Evolutionary conservation across 2,888 invertebrate species (phyloP).

Genomic region (Cecidostiba fungosa): DNA sequence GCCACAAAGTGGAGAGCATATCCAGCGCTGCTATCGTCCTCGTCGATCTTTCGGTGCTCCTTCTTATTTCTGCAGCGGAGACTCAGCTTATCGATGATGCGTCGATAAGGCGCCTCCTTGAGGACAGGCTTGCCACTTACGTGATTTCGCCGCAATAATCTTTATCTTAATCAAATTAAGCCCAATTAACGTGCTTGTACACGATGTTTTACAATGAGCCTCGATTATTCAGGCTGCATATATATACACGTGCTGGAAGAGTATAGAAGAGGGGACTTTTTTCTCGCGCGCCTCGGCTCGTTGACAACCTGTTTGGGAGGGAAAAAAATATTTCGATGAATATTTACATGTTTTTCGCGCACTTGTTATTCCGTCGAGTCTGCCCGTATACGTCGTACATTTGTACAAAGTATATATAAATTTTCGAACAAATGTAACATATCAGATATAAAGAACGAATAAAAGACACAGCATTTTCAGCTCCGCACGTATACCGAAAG

Average conservation of each 20-base stretch:
- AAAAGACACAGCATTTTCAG: background rate
- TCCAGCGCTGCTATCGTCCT: constrained; percentile 51
- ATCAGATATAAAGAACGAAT: background rate
- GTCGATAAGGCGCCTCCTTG: constrained; percentile 64
- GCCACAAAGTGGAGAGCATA: constrained; percentile 53
- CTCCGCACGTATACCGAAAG: constrained; percentile 14
- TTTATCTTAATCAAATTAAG: constrained; percentile 66
- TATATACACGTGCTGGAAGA: background rate
- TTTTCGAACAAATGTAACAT: background rate
- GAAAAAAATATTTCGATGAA: background rate
- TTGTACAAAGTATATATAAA: background rate
- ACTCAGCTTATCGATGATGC: constrained; percentile 61
- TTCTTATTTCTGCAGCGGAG: constrained; percentile 14
- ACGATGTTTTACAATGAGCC: constrained; percentile 65
- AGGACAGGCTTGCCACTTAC: constrained; percentile 61
- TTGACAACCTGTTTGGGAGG: constrained; percentile 45
- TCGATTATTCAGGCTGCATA: constrained; percentile 48
- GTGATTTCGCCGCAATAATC: constrained; percentile 60
- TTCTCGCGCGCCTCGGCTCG: constrained; percentile 19
- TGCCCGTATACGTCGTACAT: background rate
- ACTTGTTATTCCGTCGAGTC: background rate
- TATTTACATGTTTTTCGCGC: background rate
- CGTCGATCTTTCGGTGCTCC: constrained; percentile 49
- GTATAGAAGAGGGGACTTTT: background rate
- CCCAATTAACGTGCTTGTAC: constrained; percentile 66